Evolutionary conservation across 2,113 vertebrate species (phyloP).

Genomic region (Psammodynastes pulverulentus): DNA sequence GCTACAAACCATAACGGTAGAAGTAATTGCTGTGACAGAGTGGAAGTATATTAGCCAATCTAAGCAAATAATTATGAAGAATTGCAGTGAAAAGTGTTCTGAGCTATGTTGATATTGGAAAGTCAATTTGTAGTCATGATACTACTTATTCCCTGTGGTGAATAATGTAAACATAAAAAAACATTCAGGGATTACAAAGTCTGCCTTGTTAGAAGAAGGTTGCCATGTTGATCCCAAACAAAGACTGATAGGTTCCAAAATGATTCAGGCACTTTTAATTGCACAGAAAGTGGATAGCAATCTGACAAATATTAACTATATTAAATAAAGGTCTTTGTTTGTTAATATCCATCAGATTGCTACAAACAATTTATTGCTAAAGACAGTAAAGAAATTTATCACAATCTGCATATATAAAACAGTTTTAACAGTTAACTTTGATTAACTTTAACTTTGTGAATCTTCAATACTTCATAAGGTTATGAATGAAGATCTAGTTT

Average conservation of each 20-base stretch:
- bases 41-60: slow-evolving; percentile 49
- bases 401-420: not conserved
- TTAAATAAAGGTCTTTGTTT: too few relatives aligned
- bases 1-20: slow-evolving; percentile 48
- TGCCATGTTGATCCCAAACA: slow-evolving; percentile 2
- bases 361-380: too few relatives aligned
- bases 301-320: not conserved
- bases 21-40: slow-evolving; percentile 43
- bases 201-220: slow-evolving; percentile 15
- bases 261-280: slow-evolving; percentile 2
- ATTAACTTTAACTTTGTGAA: not conserved
- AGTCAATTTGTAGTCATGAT: slow-evolving; percentile 45
- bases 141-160: slow-evolving; percentile 40
- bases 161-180: slow-evolving; percentile 44
- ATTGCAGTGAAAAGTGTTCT: slow-evolving; percentile 52
- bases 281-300: not conserved
- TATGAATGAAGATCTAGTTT: not conserved
- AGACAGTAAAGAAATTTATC: slow-evolving; percentile 33
- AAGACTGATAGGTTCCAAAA: slow-evolving; percentile 9
- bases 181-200: slow-evolving; percentile 44
- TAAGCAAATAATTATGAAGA: slow-evolving; percentile 63
- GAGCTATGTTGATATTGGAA: slow-evolving; percentile 60
- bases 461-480: not conserved
- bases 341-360: too few relatives aligned
- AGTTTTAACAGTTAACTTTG: slow-evolving; percentile 1